A percentile compares a stretch with the other conserved stretches of the same genome.
Conservation (phyloP, 2,888 invertebrate species). For the Cryptocephalus primarius region DNA sequence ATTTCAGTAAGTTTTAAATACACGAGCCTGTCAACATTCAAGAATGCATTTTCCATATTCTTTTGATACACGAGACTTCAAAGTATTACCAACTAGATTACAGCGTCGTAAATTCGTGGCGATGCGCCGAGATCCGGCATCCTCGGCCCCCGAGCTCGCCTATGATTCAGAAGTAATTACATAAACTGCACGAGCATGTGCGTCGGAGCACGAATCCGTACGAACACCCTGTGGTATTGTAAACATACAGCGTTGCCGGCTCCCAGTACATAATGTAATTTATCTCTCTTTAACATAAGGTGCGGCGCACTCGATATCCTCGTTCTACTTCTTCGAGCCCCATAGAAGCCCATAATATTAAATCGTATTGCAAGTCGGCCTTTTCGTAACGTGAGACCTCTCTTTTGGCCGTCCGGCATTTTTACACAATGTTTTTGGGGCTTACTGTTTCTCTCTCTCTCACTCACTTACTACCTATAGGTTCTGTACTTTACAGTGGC, state of each 20-base stretch:
- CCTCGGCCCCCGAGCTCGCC: constrained; percentile 7
- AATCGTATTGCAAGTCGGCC: constrained; percentile 6
- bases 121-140: no score
- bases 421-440: no score
- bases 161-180: constrained; percentile 22
- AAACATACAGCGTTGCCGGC: constrained; percentile 14
- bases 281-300: constrained; percentile 7
- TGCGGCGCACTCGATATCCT: constrained; percentile 1
- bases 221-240: constrained; percentile 3
- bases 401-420: no score
- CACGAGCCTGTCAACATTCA: no score
- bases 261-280: background rate
- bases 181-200: constrained; percentile 14
- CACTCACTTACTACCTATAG: no score
- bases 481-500: no score
- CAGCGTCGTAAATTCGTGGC: no score
- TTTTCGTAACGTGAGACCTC: background rate
- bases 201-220: constrained; percentile 11
- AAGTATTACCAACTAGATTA: no score
- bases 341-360: constrained; percentile 4
- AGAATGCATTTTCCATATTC: no score
- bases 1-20: no score
- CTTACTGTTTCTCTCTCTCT: no score
- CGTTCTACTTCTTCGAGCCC: constrained; percentile 6
- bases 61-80: no score